These are phyloP conservation scores for Arbacia lixula DNA, from an alignment of 53 echinoderm and acorn worm genomes.

Conservation along the genomic window DNA sequence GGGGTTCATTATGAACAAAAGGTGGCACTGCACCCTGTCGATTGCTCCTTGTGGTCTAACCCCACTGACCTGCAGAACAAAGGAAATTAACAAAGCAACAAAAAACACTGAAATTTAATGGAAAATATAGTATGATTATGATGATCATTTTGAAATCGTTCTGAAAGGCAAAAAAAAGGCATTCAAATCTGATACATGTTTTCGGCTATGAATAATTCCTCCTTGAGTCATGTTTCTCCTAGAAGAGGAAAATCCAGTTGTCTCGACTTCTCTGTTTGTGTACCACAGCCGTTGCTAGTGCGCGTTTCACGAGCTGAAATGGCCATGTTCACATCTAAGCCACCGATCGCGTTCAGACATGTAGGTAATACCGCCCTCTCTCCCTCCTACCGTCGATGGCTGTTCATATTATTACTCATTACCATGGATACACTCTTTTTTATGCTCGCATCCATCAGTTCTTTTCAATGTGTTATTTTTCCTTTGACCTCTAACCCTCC, in stretches of 20 bases:
- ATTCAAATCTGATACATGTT: too few species aligned
- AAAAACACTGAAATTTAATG: too few species aligned
- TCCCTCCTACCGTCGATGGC: constrained; percentile 30
- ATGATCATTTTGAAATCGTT: too few species aligned
- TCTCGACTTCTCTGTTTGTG: constrained; percentile 44
- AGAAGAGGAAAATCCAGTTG: too few species aligned
- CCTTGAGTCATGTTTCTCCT: too few species aligned
- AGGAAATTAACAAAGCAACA: neutral
- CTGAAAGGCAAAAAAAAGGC: too few species aligned
- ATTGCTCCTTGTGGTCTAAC: constrained; percentile 46
- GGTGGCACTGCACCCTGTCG: constrained; percentile 49
- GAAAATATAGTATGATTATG: too few species aligned
- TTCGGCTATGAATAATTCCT: too few species aligned
- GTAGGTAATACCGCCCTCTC: constrained; percentile 85
- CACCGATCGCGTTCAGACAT: constrained; percentile 96
- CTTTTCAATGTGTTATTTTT: constrained; percentile 10
- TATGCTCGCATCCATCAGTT: constrained; percentile 31
- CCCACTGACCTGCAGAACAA: neutral
- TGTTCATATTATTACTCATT: constrained; percentile 20
- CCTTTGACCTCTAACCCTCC: neutral
- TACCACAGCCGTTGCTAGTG: constrained; percentile 94
- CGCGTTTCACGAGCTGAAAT: constrained; percentile 99
- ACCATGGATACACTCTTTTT: constrained; percentile 41
- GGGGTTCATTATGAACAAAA: too few species aligned
- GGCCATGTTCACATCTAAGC: constrained; percentile 99